phyloP scores from a whole-genome alignment of 2,797 vertebrate species.

The Phalloptychus januarius region DNA sequence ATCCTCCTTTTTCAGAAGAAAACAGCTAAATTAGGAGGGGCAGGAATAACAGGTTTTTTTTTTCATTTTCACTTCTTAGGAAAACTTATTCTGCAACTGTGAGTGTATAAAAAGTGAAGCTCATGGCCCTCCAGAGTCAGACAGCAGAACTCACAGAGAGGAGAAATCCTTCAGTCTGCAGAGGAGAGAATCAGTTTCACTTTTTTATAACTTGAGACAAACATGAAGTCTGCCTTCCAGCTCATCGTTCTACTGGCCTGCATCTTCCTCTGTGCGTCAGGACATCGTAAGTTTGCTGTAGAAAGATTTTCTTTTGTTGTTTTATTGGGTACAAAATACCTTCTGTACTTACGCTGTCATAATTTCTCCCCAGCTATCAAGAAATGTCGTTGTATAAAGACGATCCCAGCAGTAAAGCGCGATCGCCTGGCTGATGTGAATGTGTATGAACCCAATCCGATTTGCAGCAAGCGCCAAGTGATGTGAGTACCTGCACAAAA shows the following conservation, averaged over 20 bases:
- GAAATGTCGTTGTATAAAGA: fast-evolving
- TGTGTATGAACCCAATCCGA: neutral
- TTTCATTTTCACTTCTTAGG: neutral
- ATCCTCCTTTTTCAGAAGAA: neutral
- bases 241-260: slow-evolving; percentile 37
- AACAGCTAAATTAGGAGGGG: neutral
- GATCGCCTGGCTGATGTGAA: neutral
- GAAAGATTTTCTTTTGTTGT: neutral
- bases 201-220: slow-evolving; percentile 3
- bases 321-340: neutral
- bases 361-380: neutral
- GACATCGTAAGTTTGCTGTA: neutral
- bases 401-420: too few species aligned
- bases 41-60: neutral
- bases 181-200: neutral
- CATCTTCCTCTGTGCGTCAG: neutral
- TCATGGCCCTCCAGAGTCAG: neutral
- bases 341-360: too few species aligned
- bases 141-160: neutral
- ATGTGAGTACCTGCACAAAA: neutral
- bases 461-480: neutral
- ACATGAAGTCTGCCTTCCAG: slow-evolving; percentile 21
- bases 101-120: neutral
- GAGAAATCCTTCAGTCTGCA: neutral
- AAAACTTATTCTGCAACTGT: neutral